phyloP scores from a whole-genome alignment of 2,113 vertebrate genomes.

The Antigone vipio region DNA sequence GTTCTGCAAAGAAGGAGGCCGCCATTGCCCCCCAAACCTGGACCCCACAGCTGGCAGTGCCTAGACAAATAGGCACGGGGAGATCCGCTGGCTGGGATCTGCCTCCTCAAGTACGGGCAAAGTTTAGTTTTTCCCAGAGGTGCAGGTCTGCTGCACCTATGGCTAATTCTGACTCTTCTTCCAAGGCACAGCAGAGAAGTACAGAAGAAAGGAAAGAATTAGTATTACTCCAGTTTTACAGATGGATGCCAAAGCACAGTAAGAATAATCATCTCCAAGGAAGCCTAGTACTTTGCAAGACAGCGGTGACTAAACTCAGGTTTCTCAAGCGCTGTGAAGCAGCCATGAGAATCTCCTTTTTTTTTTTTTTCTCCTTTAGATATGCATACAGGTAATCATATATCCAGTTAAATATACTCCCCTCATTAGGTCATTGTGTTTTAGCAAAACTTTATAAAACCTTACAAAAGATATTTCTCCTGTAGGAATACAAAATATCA shows the following conservation, averaged over 20 bases:
- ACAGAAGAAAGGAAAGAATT: neutral
- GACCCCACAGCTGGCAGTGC: neutral
- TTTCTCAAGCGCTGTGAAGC: neutral
- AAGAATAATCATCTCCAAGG: neutral
- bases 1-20: neutral
- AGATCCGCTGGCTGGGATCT: neutral
- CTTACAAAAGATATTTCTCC: neutral
- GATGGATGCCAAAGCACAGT: neutral
- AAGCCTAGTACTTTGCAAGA: neutral
- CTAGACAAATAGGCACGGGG: rapidly evolving
- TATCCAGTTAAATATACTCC: neutral
- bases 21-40: neutral
- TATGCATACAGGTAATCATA: neutral
- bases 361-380: neutral
- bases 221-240: neutral
- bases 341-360: neutral
- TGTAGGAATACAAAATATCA: neutral
- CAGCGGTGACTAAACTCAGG: neutral
- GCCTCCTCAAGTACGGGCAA: neutral
- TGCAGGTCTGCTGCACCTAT: neutral
- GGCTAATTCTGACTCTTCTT: neutral
- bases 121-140: neutral
- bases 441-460: neutral
- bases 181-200: neutral
- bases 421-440: neutral